These are phyloP conservation scores for Brachypalpus laphriformis DNA, from an alignment of 2,888 invertebrate genomes.

Conservation along the genomic window DNA sequence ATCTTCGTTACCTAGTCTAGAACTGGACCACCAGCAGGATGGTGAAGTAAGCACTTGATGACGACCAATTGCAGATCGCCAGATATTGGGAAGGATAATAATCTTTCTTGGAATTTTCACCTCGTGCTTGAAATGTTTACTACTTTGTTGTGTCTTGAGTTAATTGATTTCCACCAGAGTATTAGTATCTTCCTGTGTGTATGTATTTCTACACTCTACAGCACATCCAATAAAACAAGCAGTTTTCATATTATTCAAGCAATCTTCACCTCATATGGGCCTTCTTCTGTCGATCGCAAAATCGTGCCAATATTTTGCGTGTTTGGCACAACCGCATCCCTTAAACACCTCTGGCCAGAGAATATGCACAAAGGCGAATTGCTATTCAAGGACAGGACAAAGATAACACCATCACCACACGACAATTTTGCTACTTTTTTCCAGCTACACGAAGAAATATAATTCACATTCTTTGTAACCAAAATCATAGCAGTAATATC, in stretches of 20 bases:
- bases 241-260: neutral
- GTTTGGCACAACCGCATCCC: slow-evolving; percentile 50
- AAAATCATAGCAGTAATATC: slow-evolving; percentile 61
- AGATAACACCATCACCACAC: slow-evolving; percentile 13
- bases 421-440: neutral
- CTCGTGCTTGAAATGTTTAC: too few relatives aligned
- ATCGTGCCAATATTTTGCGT: slow-evolving; percentile 64
- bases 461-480: slow-evolving; percentile 53
- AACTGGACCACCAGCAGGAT: too few relatives aligned
- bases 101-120: too few relatives aligned
- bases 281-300: neutral
- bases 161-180: too few relatives aligned
- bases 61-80: too few relatives aligned
- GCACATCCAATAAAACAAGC: neutral
- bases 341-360: neutral
- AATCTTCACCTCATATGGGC: neutral
- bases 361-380: slow-evolving; percentile 1
- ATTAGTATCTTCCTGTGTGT: too few relatives aligned
- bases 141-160: too few relatives aligned
- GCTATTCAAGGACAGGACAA: slow-evolving; percentile 52
- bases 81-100: too few relatives aligned
- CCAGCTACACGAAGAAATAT: slow-evolving; percentile 38
- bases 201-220: neutral
- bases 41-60: too few relatives aligned
- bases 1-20: too few relatives aligned